These are phyloP conservation scores for Oligia fasciuncula DNA, from an alignment of 2,888 invertebrate species.

Conservation along the genomic window DNA sequence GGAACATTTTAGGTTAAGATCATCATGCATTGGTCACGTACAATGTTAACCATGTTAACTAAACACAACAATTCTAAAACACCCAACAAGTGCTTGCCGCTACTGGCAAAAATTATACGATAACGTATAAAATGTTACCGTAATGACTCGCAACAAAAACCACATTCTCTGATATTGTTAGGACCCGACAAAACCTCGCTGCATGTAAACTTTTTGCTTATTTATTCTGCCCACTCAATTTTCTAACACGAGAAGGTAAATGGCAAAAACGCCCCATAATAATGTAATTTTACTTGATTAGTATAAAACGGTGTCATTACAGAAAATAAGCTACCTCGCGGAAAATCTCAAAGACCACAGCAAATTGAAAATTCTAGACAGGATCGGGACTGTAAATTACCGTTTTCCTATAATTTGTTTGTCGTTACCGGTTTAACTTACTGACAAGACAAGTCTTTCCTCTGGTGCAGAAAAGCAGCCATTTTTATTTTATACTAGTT, in stretches of 20 bases:
- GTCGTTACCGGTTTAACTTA: not conserved
- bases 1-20: not conserved
- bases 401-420: slow-evolving; percentile 2
- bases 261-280: slow-evolving; percentile 18
- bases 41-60: not conserved
- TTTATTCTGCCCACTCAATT: slow-evolving; percentile 17
- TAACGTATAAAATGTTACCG: not conserved
- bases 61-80: not conserved
- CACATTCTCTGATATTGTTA: too few relatives aligned
- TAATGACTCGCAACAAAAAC: not conserved
- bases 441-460: not conserved
- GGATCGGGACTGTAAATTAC: not conserved
- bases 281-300: slow-evolving; percentile 29
- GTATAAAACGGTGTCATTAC: slow-evolving; percentile 41
- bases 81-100: not conserved
- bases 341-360: slow-evolving; percentile 26
- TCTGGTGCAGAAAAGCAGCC: not conserved
- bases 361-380: slow-evolving; percentile 45
- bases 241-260: slow-evolving; percentile 10
- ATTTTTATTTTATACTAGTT: not conserved
- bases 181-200: not conserved
- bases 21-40: not conserved
- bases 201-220: slow-evolving; percentile 45
- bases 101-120: not conserved
- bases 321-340: slow-evolving; percentile 27